Evolutionary conservation across 2,888 invertebrate genomes (phyloP), one percentile per base, ranked within the genome.

Genomic region (Horisme vitalbata): DNA sequence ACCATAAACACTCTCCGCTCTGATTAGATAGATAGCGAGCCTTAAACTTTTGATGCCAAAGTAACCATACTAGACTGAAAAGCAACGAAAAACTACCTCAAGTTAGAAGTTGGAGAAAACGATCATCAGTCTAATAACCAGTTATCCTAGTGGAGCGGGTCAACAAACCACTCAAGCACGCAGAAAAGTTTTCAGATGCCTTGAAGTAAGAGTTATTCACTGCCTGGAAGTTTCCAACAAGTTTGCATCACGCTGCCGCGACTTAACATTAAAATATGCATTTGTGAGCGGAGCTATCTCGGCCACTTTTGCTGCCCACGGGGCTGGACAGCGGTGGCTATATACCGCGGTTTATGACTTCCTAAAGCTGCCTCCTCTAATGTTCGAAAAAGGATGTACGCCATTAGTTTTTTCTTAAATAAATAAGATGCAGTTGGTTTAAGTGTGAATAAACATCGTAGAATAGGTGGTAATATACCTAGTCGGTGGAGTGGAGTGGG

Each of bases 211-310:
- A 83, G 83, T 81, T 83, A 84, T 83, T 75, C 68, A 79, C 69
- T 77, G 63, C 65, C 68, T 62, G 67, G 64, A 83, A 85, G 78
- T 84, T 84, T 60, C 72, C 63, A 75, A 74, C 77, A 82, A 84
- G 83, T 81, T 83, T 77, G 77, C 79, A 74, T 71, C 71, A 73
- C 73, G n/a, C n/a, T n/a, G n/a, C n/a, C 72, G 73, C 75, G 79
- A 81, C 77, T 83, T 76, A 79, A 75, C 75, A 82, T 71, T 86
- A 80, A 86, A 85, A 84, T 85, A 86, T 87, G 83, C 82, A 85
- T 83, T 77, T 75, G 77, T 75, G 78, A 71, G 66, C 74, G 61
- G 75, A 79, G 76, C 79, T 85, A 80, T 80, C 83, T 80, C 74
- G 75, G 70, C 75, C 77, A 80, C 77, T 85, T 78, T 78, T 74